These are phyloP conservation scores for Eriosoma lanigerum DNA, from an alignment of 1,140 invertebrate species.

Conservation along the genomic window DNA sequence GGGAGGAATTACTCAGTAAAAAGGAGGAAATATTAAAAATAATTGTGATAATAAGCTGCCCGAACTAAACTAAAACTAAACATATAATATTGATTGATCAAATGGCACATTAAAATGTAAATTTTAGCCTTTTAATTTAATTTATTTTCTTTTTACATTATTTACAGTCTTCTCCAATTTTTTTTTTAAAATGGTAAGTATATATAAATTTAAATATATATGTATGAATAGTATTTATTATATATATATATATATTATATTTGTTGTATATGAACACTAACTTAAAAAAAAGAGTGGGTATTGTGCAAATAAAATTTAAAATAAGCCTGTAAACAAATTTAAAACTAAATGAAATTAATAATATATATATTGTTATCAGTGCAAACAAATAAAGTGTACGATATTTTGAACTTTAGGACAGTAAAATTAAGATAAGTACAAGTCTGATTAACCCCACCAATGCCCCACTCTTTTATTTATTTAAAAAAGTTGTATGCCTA, in stretches of 20 bases:
- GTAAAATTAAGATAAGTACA: constrained; percentile 31
- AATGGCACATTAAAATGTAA: constrained; percentile 48
- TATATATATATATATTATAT: constrained; percentile 11
- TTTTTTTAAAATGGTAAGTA: not conserved
- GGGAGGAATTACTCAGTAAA: not conserved
- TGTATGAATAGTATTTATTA: not conserved
- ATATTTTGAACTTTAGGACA: constrained; percentile 40
- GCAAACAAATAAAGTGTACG: constrained; percentile 32
- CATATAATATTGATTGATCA: constrained; percentile 32
- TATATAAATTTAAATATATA: not conserved
- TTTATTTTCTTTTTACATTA: constrained; percentile 42
- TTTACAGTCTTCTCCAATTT: constrained; percentile 47
- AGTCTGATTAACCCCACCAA: constrained; percentile 40
- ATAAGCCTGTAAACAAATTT: constrained; percentile 6
- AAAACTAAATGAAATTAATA: not conserved
- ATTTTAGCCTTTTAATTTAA: constrained; percentile 27
- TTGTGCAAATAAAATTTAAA: not conserved
- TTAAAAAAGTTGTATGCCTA: constrained; percentile 21
- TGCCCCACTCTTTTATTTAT: constrained; percentile 38
- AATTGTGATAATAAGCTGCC: not conserved
- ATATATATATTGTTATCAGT: not conserved
- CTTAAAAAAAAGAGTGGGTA: constrained; percentile 34
- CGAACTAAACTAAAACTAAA: constrained; percentile 15
- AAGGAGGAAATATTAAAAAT: not conserved
- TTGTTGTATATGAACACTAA: constrained; percentile 20